Evolutionary conservation across 2,888 invertebrate species (phyloP).

Genomic region (Cremastinae sp.): DNA sequence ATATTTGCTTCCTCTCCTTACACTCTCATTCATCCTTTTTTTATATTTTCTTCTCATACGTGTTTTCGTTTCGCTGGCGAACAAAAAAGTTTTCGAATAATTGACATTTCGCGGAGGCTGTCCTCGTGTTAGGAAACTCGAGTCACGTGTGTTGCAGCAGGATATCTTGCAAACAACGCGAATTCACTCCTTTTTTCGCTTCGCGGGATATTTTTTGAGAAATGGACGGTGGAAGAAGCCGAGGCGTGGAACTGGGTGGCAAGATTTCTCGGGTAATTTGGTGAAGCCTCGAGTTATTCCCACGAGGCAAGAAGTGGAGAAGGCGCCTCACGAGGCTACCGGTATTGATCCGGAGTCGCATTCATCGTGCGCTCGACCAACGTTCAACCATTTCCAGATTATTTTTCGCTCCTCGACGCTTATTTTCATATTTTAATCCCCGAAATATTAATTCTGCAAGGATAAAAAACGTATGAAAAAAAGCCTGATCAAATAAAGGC

Average conservation of each 20-base stretch:
- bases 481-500: too few relatives aligned
- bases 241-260: background rate
- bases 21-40: slow-evolving; percentile 12
- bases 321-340: slow-evolving; percentile 37
- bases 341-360: slow-evolving; percentile 44
- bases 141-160: too few relatives aligned
- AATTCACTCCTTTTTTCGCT: too few relatives aligned
- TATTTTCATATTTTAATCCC: too few relatives aligned
- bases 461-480: background rate
- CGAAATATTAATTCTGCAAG: background rate
- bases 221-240: background rate
- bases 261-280: background rate
- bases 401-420: slow-evolving; percentile 1
- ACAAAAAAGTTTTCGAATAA: too few relatives aligned
- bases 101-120: slow-evolving; percentile 39
- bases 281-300: slow-evolving; percentile 29
- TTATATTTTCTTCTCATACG: background rate
- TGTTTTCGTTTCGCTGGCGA: too few relatives aligned
- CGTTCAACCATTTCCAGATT: slow-evolving; percentile 4
- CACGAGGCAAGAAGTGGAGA: slow-evolving; percentile 42
- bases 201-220: background rate
- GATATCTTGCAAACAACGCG: background rate
- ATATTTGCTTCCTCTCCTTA: slow-evolving; percentile 35
- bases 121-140: too few relatives aligned
- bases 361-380: slow-evolving; percentile 27